Evolutionary conservation across 2,113 vertebrate species (phyloP), one percentile per base, ranked within the genome.

Genomic region (Hippocampus barbouri): DNA sequence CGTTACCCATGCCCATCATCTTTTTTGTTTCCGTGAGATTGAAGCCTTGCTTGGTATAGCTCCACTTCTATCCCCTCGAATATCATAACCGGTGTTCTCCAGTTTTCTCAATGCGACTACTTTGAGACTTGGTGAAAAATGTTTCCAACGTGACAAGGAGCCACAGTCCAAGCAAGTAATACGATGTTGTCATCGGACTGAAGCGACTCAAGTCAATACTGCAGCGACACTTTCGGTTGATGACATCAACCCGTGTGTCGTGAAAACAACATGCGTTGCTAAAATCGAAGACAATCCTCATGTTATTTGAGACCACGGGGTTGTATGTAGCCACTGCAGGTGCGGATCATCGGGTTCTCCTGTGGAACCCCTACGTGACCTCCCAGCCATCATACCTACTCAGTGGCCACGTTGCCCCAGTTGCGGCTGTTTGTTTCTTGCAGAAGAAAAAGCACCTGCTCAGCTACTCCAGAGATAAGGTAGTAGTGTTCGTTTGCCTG

Each of bases 381-480:
- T 94, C 93, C 4, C 90, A 94, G 76, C 92, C 93, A 0, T 88
- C 81, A 34, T 92, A 90, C 8, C 63, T 86, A 20, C 89, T 96
- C 34, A 85, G 83, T 69, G 93, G 94, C 8, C 94, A 94, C 80
- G 83, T 88, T 0, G 76, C 84, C 70, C 91, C 91, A 6, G 90
- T 95, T 62, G 83, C 87, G 3, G 90, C 92, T 0, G 91, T 95
- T 20, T 83, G 87, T 40, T 95, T 96, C 80, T 89, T 94, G 74
- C 83, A 84, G 69, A 78, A 81, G 69, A 92, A 90, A 76, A 94
- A 91, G 63, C 94, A 93, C 61, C 90, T 95, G 70, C 88, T 95
- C 79, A 95, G 93, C 87, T 96, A 92, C 75, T 94, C 93, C 71
- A 92, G 89, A 84, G 94, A 95, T 74, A 94, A 94, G 92, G 93